These are phyloP conservation scores for Drosophila prostipennis DNA, from an alignment of 2,888 invertebrate genomes.

Conservation along the genomic window DNA sequence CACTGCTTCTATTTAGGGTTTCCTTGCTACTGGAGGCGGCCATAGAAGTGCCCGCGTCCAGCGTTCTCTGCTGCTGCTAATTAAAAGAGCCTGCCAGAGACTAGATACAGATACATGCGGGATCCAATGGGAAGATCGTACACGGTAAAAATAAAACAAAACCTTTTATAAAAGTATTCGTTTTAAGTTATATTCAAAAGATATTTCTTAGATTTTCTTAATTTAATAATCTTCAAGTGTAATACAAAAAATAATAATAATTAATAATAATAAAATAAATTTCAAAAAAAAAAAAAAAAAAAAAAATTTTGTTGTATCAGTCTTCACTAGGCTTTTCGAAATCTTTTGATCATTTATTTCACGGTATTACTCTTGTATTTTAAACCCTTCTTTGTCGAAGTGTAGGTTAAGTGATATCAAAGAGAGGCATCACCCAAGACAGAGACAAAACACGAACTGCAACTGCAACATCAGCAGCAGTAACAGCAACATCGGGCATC, in stretches of 20 bases:
- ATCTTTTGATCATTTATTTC: too few species aligned
- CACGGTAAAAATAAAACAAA: slow-evolving; percentile 1
- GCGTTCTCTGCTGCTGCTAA: slow-evolving; percentile 52
- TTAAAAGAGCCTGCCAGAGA: slow-evolving; percentile 53
- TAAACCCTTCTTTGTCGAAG: neutral
- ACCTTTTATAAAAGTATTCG: too few species aligned
- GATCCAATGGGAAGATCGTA: slow-evolving; percentile 8
- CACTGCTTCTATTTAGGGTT: slow-evolving; percentile 46
- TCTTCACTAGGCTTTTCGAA: too few species aligned
- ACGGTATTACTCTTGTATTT: neutral
- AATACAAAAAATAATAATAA: too few species aligned
- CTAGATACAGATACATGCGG: slow-evolving; percentile 44
- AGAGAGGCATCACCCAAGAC: slow-evolving; percentile 36
- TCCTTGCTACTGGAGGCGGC: slow-evolving; percentile 47
- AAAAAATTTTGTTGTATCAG: too few species aligned
- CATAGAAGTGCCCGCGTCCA: slow-evolving; percentile 56
- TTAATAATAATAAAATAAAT: too few species aligned
- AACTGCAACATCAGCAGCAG: slow-evolving; percentile 4
- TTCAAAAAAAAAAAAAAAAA: too few species aligned
- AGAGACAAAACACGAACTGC: slow-evolving; percentile 29
- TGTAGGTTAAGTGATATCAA: slow-evolving; percentile 36
- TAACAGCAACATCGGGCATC: slow-evolving; percentile 2
- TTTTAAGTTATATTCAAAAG: too few species aligned
- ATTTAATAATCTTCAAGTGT: too few species aligned
- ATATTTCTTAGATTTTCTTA: too few species aligned